Percentiles rank a stretch among this genome's conserved stretches.
Conservation (phyloP, 2,888 invertebrate genomes). For the Drosophila lacicola region DNA sequence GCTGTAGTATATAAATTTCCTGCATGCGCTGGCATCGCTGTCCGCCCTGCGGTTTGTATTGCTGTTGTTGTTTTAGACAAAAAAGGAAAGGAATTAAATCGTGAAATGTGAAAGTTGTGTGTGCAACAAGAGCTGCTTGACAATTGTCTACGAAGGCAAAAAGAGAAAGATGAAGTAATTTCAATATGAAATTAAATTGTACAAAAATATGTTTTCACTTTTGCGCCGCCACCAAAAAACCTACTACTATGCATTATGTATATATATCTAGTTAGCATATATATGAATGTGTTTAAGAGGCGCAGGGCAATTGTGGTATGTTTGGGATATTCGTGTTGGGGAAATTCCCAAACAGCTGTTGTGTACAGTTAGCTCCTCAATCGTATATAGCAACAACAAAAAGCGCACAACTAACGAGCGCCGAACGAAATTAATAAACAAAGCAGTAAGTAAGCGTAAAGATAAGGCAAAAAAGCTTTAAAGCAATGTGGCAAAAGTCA, state of each 20-base stretch:
- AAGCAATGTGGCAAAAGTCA: conserved; percentile 14
- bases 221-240: conserved; percentile 8
- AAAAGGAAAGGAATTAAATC: conserved; percentile 61
- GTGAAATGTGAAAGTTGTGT: conserved; percentile 48
- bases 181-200: conserved; percentile 17
- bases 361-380: conserved; percentile 26
- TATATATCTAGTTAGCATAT: background rate
- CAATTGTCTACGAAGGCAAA: conserved; percentile 42
- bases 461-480: conserved; percentile 19
- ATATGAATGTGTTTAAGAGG: background rate
- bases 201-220: conserved; percentile 35
- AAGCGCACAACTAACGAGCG: background rate
- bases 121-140: conserved; percentile 31
- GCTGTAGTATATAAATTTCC: conserved; percentile 39
- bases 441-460: conserved; percentile 13
- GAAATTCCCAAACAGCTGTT: conserved; percentile 41
- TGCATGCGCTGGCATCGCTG: conserved; percentile 7
- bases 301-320: background rate
- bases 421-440: conserved; percentile 20
- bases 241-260: background rate
- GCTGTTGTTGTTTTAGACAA: conserved; percentile 30
- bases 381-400: conserved; percentile 33
- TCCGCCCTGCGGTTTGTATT: conserved; percentile 10
- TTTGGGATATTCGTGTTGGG: conserved; percentile 24
- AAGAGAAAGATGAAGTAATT: conserved; percentile 42